Percentiles rank a stretch among this genome's conserved stretches.
phyloP scores from a whole-genome alignment of 2,888 invertebrate genomes.

The Ophion obscuratus region DNA sequence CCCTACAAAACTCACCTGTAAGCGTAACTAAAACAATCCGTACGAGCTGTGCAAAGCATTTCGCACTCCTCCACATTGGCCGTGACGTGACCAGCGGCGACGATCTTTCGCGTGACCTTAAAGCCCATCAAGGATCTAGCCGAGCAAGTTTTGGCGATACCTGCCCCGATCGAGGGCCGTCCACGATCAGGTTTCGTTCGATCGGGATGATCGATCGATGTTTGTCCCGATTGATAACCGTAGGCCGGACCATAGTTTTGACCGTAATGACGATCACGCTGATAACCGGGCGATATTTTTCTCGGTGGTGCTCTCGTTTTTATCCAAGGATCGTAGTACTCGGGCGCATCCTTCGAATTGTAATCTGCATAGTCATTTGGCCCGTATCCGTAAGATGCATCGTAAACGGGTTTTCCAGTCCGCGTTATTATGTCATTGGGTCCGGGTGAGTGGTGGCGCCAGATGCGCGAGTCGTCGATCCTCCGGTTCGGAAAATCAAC shows the following conservation, averaged over 20 bases:
- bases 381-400: conserved; percentile 46
- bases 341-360: not conserved
- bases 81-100: conserved; percentile 88
- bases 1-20: conserved; percentile 86
- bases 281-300: conserved; percentile 10
- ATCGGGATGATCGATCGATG: conserved; percentile 62
- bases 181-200: conserved; percentile 37
- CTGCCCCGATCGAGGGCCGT: conserved; percentile 26
- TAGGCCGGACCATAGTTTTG: conserved; percentile 86
- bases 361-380: conserved; percentile 17
- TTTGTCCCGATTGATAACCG: conserved; percentile 72
- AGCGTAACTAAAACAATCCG: conserved; percentile 91
- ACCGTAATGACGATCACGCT: conserved; percentile 83
- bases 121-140: conserved; percentile 91
- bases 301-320: conserved; percentile 30
- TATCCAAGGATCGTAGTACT: conserved; percentile 2
- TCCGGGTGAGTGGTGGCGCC: not conserved
- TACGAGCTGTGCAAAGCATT: conserved; percentile 89
- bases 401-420: conserved; percentile 19
- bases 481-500: conserved; percentile 67
- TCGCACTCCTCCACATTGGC: conserved; percentile 92
- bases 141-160: conserved; percentile 87
- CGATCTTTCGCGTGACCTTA: conserved; percentile 88
- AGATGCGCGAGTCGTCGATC: conserved; percentile 53
- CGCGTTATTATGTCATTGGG: conserved; percentile 28